Base-by-base conservation (phyloP, 2,797 vertebrate genomes). In the Toxotes lorentzi region DNA sequence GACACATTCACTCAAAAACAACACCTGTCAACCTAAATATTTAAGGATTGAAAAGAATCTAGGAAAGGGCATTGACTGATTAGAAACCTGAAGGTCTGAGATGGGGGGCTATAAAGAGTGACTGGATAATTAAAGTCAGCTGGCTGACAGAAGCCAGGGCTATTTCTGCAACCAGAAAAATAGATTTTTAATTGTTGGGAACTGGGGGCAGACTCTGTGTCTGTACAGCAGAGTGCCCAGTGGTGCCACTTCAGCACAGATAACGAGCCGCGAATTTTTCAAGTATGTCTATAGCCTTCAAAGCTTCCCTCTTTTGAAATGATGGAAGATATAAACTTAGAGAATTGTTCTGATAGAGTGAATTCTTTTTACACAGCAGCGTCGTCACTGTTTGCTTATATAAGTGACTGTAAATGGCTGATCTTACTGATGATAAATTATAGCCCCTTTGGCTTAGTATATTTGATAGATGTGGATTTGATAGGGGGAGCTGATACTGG, bases 101-200 rank as follows among this genome's bases (percentile, higher is more conserved):
- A 69, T 47, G 19, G 45, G 47, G 27, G 40, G 60, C 24, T 59
- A 51, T 43, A 63, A 74, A 65, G 43, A 76, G n/a, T 67, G 45
- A 62, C 23, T 34, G 21, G 17, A 57, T 74, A 66, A 83, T 84
- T 78, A 74, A 76, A 74, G 58, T 75, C 66, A 70, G 63, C 69
- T 69, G 59, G 59, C 51, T 82, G 74, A 87, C 34, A 68, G 70
- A 83, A 68, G 76, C 57, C 2, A 14, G 8, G 45, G 58, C 43
- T 75, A 66, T 73, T 84, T 82, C 41, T 67, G 57, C 65, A 58
- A 74, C 70, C 23, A 66, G 60, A 77, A 17, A 47, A 56, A 70
- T 23, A 11, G 19, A 59, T 40, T 51, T 74, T 50, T 77, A 79
- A 83, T 80, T 79, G 54, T 65, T 76, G 35, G 71, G 43, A 64